Percentiles rank a stretch among this genome's conserved stretches.
phyloP scores from a whole-genome alignment of 2,113 vertebrate genomes.

The Martes martes region DNA sequence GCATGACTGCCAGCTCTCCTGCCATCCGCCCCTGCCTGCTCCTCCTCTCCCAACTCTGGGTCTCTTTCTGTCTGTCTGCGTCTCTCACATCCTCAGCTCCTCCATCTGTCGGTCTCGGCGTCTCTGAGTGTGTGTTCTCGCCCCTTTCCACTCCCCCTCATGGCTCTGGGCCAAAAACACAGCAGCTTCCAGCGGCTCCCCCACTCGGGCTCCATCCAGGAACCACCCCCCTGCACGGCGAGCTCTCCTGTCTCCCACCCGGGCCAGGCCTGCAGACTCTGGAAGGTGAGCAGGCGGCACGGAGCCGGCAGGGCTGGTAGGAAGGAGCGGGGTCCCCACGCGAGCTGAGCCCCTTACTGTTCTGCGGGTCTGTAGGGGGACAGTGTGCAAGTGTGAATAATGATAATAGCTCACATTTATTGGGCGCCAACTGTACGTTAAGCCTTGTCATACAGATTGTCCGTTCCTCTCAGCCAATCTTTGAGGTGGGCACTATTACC shows the following conservation, averaged over 20 bases:
- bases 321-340: neutral
- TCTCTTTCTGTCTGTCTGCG: conserved; percentile 72
- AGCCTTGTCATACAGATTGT: neutral
- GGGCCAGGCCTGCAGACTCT: neutral
- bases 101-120: conserved; percentile 70
- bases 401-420: neutral
- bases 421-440: neutral
- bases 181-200: conserved; percentile 67
- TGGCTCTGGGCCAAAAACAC: conserved; percentile 67
- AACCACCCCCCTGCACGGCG: neutral
- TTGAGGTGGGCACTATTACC: neutral
- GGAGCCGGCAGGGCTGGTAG: neutral
- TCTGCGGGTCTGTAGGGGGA: neutral
- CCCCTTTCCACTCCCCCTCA: conserved; percentile 65
- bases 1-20: conserved; percentile 35
- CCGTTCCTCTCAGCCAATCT: neutral
- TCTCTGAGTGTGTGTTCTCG: conserved; percentile 65
- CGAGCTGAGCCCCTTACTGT: neutral
- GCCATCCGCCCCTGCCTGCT: conserved; percentile 36
- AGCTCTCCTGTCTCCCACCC: neutral
- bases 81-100: conserved; percentile 76
- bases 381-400: neutral
- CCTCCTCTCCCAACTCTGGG: conserved; percentile 57
- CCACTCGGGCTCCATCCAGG: conserved; percentile 37
- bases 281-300: neutral